A percentile compares a stretch with the other conserved stretches of the same genome.
Evolutionary conservation across 2,888 invertebrate genomes (phyloP).

Genomic region (Fabriciana adippe): DNA sequence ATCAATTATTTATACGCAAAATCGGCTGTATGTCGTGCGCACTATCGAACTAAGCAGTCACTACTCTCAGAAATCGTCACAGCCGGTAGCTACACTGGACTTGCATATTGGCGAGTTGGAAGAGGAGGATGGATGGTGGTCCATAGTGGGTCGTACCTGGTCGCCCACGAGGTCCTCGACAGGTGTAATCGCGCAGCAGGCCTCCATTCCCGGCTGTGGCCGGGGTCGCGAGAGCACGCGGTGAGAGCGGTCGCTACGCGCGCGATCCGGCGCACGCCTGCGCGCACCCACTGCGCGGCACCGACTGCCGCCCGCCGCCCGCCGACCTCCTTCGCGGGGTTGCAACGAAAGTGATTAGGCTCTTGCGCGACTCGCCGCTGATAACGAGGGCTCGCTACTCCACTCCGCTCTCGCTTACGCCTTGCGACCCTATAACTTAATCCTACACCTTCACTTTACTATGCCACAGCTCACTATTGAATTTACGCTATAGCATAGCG

Average conservation of each 20-base stretch:
- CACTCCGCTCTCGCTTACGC: slow-evolving; percentile 29
- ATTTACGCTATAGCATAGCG: background rate
- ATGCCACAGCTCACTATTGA: background rate
- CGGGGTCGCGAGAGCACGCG: slow-evolving; percentile 54
- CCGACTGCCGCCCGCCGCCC: slow-evolving; percentile 43
- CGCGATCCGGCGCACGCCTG: slow-evolving; percentile 47
- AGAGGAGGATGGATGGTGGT: background rate
- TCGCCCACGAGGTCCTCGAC: slow-evolving; percentile 79
- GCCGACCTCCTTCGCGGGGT: slow-evolving; percentile 70
- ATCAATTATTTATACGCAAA: slow-evolving; percentile 28
- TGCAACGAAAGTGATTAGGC: slow-evolving; percentile 78
- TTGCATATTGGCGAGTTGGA: slow-evolving; percentile 15
- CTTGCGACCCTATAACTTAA: slow-evolving; percentile 14
- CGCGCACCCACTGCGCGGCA: slow-evolving; percentile 51
- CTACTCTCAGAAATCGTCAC: slow-evolving; percentile 27
- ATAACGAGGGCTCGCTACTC: slow-evolving; percentile 65
- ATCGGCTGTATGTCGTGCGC: slow-evolving; percentile 25
- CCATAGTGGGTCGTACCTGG: slow-evolving; percentile 62
- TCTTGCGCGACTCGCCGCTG: slow-evolving; percentile 72
- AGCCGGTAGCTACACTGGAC: slow-evolving; percentile 27
- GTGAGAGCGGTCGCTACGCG: slow-evolving; percentile 34
- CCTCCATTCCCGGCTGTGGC: slow-evolving; percentile 76
- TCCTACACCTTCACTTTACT: slow-evolving; percentile 6
- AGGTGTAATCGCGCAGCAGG: slow-evolving; percentile 74
- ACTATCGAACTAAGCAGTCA: slow-evolving; percentile 29